Conservation (phyloP, 2,113 vertebrate genomes). For the Paralichthys olivaceus region DNA sequence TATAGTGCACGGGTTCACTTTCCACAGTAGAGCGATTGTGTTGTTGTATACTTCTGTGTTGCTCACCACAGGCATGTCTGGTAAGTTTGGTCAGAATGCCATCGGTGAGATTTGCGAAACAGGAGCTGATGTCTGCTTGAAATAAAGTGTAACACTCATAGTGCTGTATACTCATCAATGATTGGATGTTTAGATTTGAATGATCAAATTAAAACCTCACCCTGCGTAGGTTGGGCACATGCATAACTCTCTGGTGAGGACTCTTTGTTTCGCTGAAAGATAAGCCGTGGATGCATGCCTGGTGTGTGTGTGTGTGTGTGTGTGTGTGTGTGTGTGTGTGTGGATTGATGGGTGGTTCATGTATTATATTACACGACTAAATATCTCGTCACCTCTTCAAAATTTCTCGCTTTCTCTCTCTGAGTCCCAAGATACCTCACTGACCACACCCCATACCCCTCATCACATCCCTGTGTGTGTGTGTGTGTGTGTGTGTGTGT, state of each 20-base stretch:
- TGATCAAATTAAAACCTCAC: not conserved
- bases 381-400: conserved; percentile 45
- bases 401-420: conserved; percentile 29
- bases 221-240: not conserved
- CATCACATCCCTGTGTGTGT: conserved; percentile 13
- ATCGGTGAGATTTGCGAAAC: conserved; percentile 26
- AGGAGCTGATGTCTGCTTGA: conserved; percentile 5
- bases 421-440: conserved; percentile 26
- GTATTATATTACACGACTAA: conserved; percentile 55
- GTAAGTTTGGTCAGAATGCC: conserved; percentile 26
- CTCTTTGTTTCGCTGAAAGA: conserved; percentile 27
- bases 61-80: conserved; percentile 71
- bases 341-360: conserved; percentile 61
- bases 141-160: not conserved
- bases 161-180: not conserved
- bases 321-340: conserved; percentile 39
- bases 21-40: conserved; percentile 51
- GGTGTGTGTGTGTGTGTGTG: conserved; percentile 24
- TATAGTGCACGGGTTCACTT: conserved; percentile 47
- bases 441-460: conserved; percentile 51
- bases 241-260: not conserved
- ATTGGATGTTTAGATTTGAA: conserved; percentile 2
- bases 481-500: not conserved
- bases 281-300: conserved; percentile 11
- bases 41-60: conserved; percentile 40